Conservation (phyloP, 35 echinoderm and acorn worm genomes). For the Heliocidaris erythrogramma region DNA sequence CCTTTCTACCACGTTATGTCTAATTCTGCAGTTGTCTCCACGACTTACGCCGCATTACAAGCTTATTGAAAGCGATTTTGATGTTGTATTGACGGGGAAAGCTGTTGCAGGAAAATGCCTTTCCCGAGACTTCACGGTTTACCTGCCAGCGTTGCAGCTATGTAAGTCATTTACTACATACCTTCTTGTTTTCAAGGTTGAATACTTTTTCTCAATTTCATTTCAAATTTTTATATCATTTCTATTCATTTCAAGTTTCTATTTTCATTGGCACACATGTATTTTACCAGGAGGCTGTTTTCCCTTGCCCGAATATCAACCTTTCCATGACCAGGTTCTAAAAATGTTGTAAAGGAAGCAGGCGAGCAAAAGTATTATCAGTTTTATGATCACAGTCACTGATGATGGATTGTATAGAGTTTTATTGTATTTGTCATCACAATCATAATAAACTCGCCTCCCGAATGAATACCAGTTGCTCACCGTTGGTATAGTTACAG, state of each 20-base stretch:
- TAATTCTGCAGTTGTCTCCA: not conserved
- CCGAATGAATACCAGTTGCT: too few relatives aligned
- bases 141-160: not conserved
- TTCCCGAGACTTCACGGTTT: conserved; percentile 29
- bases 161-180: not conserved
- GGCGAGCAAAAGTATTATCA: too few relatives aligned
- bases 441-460: too few relatives aligned
- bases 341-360: too few relatives aligned
- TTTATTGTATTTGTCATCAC: too few relatives aligned
- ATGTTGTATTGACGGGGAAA: not conserved
- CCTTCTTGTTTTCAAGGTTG: not conserved
- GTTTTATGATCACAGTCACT: too few relatives aligned
- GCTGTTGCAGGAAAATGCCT: not conserved
- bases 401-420: too few relatives aligned
- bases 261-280: too few relatives aligned
- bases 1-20: not conserved
- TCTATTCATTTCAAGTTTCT: not conserved
- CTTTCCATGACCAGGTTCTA: too few relatives aligned
- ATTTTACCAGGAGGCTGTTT: too few relatives aligned
- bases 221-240: not conserved
- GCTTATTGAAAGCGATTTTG: not conserved
- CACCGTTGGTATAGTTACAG: too few relatives aligned
- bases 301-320: too few relatives aligned
- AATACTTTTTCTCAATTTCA: not conserved
- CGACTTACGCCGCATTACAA: not conserved